Conservation (phyloP, 2,888 invertebrate genomes). For the Tenthredo notha region DNA sequence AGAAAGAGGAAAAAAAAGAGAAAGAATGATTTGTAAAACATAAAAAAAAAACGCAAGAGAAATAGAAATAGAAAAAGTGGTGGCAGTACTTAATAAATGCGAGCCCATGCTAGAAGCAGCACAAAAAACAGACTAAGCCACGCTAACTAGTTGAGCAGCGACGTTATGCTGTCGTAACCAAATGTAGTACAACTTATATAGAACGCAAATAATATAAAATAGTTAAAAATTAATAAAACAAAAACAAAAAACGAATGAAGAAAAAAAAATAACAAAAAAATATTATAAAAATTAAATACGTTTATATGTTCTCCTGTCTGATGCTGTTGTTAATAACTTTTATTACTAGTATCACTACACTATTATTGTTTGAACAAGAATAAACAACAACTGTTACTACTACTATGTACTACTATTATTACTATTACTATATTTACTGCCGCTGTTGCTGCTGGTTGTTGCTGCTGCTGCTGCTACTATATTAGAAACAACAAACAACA, state of each 20-base stretch:
- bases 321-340: slow-evolving; percentile 14
- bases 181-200: slow-evolving; percentile 74
- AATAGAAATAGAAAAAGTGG: slow-evolving; percentile 26
- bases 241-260: not conserved
- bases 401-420: slow-evolving; percentile 17
- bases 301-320: not conserved
- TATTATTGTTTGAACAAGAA: not conserved
- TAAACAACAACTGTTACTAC: not conserved
- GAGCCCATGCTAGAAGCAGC: slow-evolving; percentile 39
- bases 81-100: slow-evolving; percentile 45
- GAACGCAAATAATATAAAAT: slow-evolving; percentile 65
- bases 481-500: not conserved
- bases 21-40: too few relatives aligned
- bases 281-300: not conserved
- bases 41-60: slow-evolving; percentile 25
- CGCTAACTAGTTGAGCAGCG: slow-evolving; percentile 66
- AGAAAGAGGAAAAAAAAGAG: not conserved
- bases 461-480: not conserved
- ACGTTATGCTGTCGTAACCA: slow-evolving; percentile 68
- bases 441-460: not conserved
- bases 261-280: not conserved
- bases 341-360: not conserved
- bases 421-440: slow-evolving; percentile 23
- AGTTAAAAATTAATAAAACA: not conserved
- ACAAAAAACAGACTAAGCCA: slow-evolving; percentile 46